Conservation (phyloP, 2,888 invertebrate genomes). For the Adelphocoris suturalis region DNA sequence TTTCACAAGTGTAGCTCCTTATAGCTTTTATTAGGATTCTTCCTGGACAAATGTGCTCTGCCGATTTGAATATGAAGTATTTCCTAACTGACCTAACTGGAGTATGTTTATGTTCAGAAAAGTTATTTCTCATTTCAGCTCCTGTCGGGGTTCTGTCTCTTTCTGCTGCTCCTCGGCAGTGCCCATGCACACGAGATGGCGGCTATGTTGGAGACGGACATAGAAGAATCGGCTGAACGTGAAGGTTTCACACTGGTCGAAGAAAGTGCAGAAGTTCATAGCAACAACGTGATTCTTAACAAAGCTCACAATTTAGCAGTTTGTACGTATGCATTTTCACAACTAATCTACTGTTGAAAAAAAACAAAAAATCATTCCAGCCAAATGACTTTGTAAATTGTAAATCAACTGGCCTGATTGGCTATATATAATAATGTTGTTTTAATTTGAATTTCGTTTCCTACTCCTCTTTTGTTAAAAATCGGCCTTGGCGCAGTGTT, state of each 20-base stretch:
- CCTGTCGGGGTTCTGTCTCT: constrained; percentile 78
- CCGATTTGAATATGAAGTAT: too few relatives aligned
- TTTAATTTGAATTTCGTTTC: too few relatives aligned
- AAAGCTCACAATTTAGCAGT: constrained; percentile 79
- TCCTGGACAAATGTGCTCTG: too few relatives aligned
- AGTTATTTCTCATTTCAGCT: constrained; percentile 76
- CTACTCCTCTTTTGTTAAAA: too few relatives aligned
- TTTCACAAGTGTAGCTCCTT: too few relatives aligned
- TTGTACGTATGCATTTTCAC: constrained; percentile 76
- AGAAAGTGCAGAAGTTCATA: constrained; percentile 77
- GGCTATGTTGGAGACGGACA: constrained; percentile 79
- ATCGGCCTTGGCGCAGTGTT: too few relatives aligned
- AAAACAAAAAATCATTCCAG: too few relatives aligned
- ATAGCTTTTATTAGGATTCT: too few relatives aligned
- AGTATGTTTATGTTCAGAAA: neutral
- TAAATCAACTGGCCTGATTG: too few relatives aligned
- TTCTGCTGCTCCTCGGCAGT: constrained; percentile 78
- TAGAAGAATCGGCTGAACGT: constrained; percentile 78
- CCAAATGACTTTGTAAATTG: too few relatives aligned
- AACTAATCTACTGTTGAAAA: neutral
- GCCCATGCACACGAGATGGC: constrained; percentile 79
- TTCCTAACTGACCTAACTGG: too few relatives aligned
- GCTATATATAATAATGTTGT: too few relatives aligned
- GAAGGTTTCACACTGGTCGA: constrained; percentile 78
- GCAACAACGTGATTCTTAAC: constrained; percentile 79